phyloP scores from a whole-genome alignment of 1,140 invertebrate species.

The Bombus pascuorum region DNA sequence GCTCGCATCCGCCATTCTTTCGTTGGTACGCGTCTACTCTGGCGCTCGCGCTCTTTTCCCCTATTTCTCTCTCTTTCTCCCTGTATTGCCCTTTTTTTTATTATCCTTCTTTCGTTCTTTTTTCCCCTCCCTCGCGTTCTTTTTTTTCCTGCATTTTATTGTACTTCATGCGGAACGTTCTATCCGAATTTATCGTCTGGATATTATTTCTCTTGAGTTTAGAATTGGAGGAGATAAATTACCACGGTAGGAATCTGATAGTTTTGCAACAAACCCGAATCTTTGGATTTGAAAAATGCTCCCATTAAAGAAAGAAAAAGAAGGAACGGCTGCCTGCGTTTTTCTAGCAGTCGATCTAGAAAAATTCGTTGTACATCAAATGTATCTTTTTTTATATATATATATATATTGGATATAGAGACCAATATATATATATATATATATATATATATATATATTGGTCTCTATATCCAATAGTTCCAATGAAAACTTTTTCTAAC shows the following conservation, averaged over 20 bases:
- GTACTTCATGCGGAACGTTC: not conserved
- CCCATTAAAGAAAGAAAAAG: too few relatives aligned
- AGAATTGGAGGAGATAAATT: not conserved
- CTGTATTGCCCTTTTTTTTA: slow-evolving; percentile 15
- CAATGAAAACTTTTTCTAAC: not conserved
- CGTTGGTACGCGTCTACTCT: slow-evolving; percentile 21
- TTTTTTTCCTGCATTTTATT: not conserved
- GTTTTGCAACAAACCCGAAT: not conserved
- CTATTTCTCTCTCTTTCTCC: not conserved
- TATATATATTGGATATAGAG: too few relatives aligned
- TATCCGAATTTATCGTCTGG: slow-evolving; percentile 4
- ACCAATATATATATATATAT: too few relatives aligned
- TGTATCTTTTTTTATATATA: too few relatives aligned
- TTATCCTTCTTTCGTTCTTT: not conserved
- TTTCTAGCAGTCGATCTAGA: too few relatives aligned
- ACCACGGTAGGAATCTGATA: too few relatives aligned
- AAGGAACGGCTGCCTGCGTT: too few relatives aligned
- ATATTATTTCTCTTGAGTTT: not conserved
- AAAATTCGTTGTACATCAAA: too few relatives aligned
- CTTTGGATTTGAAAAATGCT: not conserved
- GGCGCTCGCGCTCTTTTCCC: not conserved
- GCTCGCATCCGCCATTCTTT: slow-evolving; percentile 49
- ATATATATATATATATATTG: too few relatives aligned
- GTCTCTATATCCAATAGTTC: not conserved
- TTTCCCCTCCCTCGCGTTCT: too few relatives aligned